A percentile compares a stretch with the other conserved stretches of the same genome.
Evolutionary conservation across 2,888 invertebrate genomes (phyloP).

Genomic region (Eupithecia centaureata): DNA sequence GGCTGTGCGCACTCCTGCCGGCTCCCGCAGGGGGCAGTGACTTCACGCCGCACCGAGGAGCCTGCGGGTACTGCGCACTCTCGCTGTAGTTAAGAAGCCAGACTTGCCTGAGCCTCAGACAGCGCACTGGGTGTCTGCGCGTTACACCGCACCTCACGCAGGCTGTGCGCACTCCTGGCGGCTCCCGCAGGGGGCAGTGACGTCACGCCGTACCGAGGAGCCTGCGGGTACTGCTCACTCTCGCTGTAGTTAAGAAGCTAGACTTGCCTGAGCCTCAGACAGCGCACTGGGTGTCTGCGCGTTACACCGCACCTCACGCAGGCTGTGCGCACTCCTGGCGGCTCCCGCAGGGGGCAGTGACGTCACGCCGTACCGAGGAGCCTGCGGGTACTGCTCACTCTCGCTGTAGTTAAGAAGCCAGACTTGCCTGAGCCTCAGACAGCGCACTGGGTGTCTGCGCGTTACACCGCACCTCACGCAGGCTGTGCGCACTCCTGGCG

Average conservation of each 20-base stretch:
- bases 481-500: conserved; percentile 69
- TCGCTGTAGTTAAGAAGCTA: conserved; percentile 65
- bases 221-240: conserved; percentile 71
- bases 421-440: too few species aligned
- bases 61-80: conserved; percentile 71
- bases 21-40: conserved; percentile 64
- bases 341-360: too few species aligned
- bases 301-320: too few species aligned
- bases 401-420: too few species aligned
- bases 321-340: too few species aligned
- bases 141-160: conserved; percentile 69
- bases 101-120: too few species aligned
- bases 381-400: too few species aligned
- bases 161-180: conserved; percentile 69
- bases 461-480: conserved; percentile 69
- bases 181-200: conserved; percentile 64
- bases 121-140: conserved; percentile 73
- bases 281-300: too few species aligned
- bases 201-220: conserved; percentile 73
- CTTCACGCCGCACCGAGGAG: conserved; percentile 73
- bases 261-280: conserved; percentile 71
- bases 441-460: conserved; percentile 73
- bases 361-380: too few species aligned
- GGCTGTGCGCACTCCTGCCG: conserved; percentile 69
- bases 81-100: too few species aligned